phyloP scores from a whole-genome alignment of 1,140 invertebrate genomes.

The Calliopsis andreniformis region DNA sequence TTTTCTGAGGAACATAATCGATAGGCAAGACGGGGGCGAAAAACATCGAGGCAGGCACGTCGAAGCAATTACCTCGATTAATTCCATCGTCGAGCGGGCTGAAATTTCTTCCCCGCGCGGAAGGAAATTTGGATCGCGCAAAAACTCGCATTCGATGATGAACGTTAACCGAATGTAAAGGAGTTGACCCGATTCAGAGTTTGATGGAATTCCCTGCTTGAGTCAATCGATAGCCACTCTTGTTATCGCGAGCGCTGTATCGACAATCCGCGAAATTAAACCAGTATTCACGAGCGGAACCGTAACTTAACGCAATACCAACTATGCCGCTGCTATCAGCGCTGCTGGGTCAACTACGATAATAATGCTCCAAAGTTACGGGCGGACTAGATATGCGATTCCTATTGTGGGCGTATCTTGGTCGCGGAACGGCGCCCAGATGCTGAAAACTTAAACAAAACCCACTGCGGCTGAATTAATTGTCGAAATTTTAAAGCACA shows the following conservation, averaged over 20 bases:
- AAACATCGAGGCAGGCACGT: too few species aligned
- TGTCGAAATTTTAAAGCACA: background rate
- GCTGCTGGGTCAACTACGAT: slow-evolving; percentile 1
- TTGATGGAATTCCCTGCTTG: background rate
- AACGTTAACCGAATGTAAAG: background rate
- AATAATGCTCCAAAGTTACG: background rate
- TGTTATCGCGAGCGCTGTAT: slow-evolving; percentile 7
- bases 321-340: background rate
- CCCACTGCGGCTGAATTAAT: background rate
- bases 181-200: background rate
- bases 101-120: background rate
- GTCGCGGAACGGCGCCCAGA: background rate
- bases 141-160: too few species aligned
- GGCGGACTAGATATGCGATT: slow-evolving; percentile 1
- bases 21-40: too few species aligned
- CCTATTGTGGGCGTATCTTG: background rate
- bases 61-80: too few species aligned
- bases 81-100: too few species aligned
- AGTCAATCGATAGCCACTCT: background rate
- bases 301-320: slow-evolving; percentile 1
- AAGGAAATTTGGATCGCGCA: too few species aligned
- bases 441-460: background rate
- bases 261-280: slow-evolving; percentile 33
- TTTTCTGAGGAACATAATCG: too few species aligned
- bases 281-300: background rate